phyloP scores from a whole-genome alignment of 1,140 invertebrate species.

The Samia ricini region DNA sequence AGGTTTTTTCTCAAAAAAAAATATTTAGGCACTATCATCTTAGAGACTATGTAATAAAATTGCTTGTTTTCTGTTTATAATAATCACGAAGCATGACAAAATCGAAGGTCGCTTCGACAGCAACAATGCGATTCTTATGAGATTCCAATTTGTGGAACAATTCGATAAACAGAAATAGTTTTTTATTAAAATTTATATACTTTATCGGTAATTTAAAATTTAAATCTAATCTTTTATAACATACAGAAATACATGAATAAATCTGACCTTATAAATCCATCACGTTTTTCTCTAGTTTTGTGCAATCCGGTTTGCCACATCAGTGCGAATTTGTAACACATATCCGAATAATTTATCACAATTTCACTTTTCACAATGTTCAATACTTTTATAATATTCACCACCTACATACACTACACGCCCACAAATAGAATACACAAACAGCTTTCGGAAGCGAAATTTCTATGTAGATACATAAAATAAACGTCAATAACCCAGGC shows the following conservation, averaged over 20 bases:
- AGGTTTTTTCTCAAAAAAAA: too few relatives aligned
- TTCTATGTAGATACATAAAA: constrained; percentile 40
- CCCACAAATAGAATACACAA: constrained; percentile 50
- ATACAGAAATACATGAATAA: constrained; percentile 32
- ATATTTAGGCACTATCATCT: too few relatives aligned
- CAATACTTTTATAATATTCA: constrained; percentile 31
- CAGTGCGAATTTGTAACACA: constrained; percentile 59
- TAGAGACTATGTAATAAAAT: background rate
- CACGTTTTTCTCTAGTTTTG: constrained; percentile 68
- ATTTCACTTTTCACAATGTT: constrained; percentile 49
- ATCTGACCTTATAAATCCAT: constrained; percentile 66
- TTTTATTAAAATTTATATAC: background rate
- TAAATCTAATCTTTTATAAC: background rate
- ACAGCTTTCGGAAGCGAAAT: constrained; percentile 54
- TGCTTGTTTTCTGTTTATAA: background rate
- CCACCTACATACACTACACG: constrained; percentile 37
- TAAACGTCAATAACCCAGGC: constrained; percentile 64
- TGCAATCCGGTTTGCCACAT: constrained; percentile 74
- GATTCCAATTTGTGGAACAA: background rate
- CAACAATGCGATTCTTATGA: constrained; percentile 2
- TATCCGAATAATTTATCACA: constrained; percentile 49
- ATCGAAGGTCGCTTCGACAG: constrained; percentile 6
- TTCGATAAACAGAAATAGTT: background rate
- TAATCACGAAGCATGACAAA: constrained; percentile 6
- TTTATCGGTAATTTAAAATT: background rate